These are phyloP conservation scores for Urocynchramus pylzowi DNA, from an alignment of 2,113 vertebrate species.

Conservation along the genomic window DNA sequence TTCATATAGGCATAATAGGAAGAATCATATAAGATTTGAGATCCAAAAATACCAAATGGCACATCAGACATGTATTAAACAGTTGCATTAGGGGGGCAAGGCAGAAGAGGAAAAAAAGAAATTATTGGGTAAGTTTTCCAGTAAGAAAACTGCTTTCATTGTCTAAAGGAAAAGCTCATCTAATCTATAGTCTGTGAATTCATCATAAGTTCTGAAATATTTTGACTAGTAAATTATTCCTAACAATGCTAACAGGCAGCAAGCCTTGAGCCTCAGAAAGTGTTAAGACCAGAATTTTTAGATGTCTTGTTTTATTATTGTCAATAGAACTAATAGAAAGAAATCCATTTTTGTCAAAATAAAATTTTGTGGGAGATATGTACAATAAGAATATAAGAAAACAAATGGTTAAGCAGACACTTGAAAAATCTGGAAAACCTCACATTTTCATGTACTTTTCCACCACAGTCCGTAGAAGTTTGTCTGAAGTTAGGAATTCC, in stretches of 20 bases:
- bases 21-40: background rate
- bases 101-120: fast-evolving
- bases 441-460: background rate
- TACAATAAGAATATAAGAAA: background rate
- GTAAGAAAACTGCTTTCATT: background rate
- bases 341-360: background rate
- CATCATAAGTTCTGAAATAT: background rate
- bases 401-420: background rate
- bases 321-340: background rate
- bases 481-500: background rate
- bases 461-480: background rate
- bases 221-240: background rate
- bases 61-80: background rate
- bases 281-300: background rate
- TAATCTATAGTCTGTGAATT: background rate
- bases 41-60: background rate
- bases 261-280: background rate
- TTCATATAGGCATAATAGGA: background rate
- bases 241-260: background rate
- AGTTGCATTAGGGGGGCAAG: background rate
- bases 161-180: background rate
- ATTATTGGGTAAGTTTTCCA: background rate
- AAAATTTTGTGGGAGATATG: background rate
- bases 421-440: background rate
- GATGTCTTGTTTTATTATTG: background rate